Evolutionary conservation across 53 echinoderm and acorn worm genomes (phyloP).

Genomic region (Glandiceps talaboti): DNA sequence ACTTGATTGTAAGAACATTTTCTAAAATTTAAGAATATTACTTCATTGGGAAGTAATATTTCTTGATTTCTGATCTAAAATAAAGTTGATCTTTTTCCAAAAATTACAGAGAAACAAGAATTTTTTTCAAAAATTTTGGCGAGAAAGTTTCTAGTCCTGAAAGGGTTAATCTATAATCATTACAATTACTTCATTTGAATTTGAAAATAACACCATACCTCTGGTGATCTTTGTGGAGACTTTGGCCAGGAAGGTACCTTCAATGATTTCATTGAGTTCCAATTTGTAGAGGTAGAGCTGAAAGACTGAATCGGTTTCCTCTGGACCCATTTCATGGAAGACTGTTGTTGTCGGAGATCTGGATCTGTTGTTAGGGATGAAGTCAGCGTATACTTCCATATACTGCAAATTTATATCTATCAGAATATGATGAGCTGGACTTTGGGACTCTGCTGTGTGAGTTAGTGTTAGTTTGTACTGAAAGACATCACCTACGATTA

Average conservation of each 20-base stretch:
- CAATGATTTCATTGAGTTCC: constrained; percentile 26
- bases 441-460: constrained; percentile 35
- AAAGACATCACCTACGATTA: constrained; percentile 58
- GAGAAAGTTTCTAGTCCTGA: no score
- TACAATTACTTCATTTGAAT: no score
- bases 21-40: no score
- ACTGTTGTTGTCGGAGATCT: constrained; percentile 19
- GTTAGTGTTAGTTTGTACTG: constrained; percentile 33
- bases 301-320: constrained; percentile 28
- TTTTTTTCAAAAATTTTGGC: no score
- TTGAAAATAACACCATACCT: no score
- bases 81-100: no score
- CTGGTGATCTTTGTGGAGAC: constrained; percentile 47
- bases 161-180: no score
- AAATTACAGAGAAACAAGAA: no score
- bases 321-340: constrained; percentile 13
- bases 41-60: no score
- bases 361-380: constrained; percentile 31
- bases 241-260: constrained; percentile 48
- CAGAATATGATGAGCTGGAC: constrained; percentile 48
- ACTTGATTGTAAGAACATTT: no score
- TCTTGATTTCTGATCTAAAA: no score
- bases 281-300: constrained; percentile 41
- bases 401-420: constrained; percentile 40
- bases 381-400: constrained; percentile 51